These are phyloP conservation scores for Orientallactaga bullata DNA, from an alignment of 2,113 vertebrate genomes.

Conservation along the genomic window DNA sequence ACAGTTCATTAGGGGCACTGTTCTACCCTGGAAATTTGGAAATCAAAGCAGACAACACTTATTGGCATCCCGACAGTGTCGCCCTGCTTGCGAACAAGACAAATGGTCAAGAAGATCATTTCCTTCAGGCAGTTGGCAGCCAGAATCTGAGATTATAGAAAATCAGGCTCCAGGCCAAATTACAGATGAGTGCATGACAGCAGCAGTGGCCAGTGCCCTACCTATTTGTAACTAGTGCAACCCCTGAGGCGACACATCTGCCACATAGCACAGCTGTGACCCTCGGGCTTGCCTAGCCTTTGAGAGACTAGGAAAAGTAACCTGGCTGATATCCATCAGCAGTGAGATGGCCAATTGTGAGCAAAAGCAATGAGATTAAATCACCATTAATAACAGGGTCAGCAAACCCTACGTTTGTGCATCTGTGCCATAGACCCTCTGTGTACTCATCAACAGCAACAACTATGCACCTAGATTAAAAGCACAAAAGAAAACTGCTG, in stretches of 20 bases:
- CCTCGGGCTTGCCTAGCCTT: neutral
- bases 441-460: neutral
- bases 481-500: neutral
- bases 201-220: neutral
- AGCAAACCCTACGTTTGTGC: neutral
- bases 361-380: conserved; percentile 26
- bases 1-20: neutral
- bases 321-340: neutral
- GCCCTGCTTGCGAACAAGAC: neutral
- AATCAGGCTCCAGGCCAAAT: neutral
- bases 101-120: conserved; percentile 11
- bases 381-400: neutral
- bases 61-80: neutral
- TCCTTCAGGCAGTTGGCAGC: neutral
- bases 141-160: conserved; percentile 15
- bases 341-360: neutral
- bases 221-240: neutral
- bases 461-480: neutral
- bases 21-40: neutral
- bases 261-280: neutral
- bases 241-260: neutral
- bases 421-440: neutral
- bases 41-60: neutral
- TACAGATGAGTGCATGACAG: neutral
- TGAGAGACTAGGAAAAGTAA: neutral